Conservation (phyloP, 2,797 vertebrate species). For the Australoheros facetus region DNA sequence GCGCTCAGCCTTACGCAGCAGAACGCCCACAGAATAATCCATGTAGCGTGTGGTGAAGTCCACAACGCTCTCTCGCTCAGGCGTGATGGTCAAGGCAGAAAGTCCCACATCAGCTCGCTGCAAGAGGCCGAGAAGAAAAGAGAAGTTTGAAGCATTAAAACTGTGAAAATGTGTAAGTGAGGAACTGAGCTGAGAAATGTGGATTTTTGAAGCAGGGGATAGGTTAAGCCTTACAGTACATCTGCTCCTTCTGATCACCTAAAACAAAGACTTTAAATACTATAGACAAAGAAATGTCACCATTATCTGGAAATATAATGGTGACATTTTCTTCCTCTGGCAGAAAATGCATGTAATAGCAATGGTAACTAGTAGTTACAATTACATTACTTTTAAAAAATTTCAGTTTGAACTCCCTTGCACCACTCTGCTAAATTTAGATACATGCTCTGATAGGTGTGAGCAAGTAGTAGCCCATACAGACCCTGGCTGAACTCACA, state of each 20-base stretch:
- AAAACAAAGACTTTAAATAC: not conserved
- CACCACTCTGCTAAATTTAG: not conserved
- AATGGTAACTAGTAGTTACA: not conserved
- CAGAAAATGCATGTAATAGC: not conserved
- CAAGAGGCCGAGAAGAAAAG: conserved; percentile 24
- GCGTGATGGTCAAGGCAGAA: conserved; percentile 97
- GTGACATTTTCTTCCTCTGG: no score
- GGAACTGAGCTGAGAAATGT: conserved; percentile 1
- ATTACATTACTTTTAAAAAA: not conserved
- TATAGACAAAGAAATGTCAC: not conserved
- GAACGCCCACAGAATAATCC: conserved; percentile 97
- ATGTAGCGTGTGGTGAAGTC: conserved; percentile 98
- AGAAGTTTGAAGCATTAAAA: conserved; percentile 20
- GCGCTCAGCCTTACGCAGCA: conserved; percentile 94
- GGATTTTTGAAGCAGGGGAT: not conserved
- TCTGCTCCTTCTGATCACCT: not conserved
- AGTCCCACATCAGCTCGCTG: conserved; percentile 97
- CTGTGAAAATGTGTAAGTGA: conserved; percentile 32
- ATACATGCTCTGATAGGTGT: not conserved
- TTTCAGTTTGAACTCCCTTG: not conserved
- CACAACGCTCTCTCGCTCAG: conserved; percentile 95
- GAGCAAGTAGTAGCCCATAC: not conserved
- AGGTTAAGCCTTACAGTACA: not conserved
- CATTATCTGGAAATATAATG: not conserved
- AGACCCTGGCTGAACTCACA: not conserved